These are phyloP conservation scores for Dicrostonyx torquatus DNA, from an alignment of 2,797 vertebrate genomes.

Conservation along the genomic window DNA sequence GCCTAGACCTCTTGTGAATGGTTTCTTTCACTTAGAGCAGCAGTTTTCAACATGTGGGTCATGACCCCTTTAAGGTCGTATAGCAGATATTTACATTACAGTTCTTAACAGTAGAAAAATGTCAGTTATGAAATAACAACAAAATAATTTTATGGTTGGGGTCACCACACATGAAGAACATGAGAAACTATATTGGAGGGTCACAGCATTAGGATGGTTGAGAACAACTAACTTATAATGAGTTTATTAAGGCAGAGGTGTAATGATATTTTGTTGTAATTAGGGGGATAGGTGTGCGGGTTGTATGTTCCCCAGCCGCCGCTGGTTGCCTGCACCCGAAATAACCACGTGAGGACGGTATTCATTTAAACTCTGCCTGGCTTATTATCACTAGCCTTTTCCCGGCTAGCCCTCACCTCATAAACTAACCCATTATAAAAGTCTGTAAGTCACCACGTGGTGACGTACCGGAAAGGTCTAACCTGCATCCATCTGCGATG, in stretches of 20 bases:
- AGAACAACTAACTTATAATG: not conserved
- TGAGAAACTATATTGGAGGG: not conserved
- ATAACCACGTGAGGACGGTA: no score
- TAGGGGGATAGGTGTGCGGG: no score
- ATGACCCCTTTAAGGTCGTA: not conserved
- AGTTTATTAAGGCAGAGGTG: not conserved
- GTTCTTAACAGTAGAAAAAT: not conserved
- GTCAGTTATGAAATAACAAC: not conserved
- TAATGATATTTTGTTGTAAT: no score
- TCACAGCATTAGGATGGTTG: not conserved
- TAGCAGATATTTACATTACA: not conserved
- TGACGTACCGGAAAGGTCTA: no score
- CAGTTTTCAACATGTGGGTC: not conserved
- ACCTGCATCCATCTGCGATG: no score
- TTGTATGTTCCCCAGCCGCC: no score
- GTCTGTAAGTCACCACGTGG: no score
- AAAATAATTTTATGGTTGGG: not conserved
- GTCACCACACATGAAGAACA: not conserved
- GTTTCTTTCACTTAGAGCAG: not conserved
- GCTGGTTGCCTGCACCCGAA: no score
- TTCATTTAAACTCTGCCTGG: no score
- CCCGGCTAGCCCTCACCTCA: no score
- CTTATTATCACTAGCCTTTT: no score
- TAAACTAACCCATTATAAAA: no score
- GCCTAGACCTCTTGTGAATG: not conserved